Evolutionary conservation across 2,113 vertebrate genomes (phyloP).

Genomic region (Sander lucioperca): DNA sequence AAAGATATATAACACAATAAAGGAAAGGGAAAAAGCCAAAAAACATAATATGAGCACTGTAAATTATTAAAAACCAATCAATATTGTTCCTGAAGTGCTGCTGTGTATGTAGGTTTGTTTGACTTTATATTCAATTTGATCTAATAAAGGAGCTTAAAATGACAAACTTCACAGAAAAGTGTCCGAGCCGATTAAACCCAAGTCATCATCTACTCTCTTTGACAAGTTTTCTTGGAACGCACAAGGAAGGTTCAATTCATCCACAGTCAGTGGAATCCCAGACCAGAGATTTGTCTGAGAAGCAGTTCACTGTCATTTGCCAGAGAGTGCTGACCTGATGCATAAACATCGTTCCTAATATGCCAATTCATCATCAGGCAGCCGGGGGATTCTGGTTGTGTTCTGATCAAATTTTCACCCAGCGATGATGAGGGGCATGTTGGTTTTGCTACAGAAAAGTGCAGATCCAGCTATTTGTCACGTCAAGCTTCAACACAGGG

Average conservation of each 20-base stretch:
- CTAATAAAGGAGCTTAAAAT: conserved; percentile 38
- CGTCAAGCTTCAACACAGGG: conserved; percentile 70
- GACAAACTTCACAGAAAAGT: conserved; percentile 28
- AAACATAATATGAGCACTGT: too few species aligned
- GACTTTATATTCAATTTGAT: conserved; percentile 7
- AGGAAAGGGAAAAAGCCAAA: too few species aligned
- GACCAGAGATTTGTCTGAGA: conserved; percentile 76
- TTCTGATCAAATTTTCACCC: conserved; percentile 82
- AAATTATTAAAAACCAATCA: conserved; percentile 5
- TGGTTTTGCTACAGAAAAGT: conserved; percentile 81
- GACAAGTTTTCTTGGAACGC: conserved; percentile 64
- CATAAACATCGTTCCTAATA: conserved; percentile 83
- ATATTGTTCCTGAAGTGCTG: conserved; percentile 1
- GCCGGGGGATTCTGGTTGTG: conserved; percentile 77
- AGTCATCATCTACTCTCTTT: conserved; percentile 37
- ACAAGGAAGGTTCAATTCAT: conserved; percentile 59
- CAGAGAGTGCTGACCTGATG: conserved; percentile 74
- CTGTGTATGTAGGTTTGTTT: conserved; percentile 21
- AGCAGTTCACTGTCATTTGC: conserved; percentile 80
- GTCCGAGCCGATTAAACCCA: conserved; percentile 12
- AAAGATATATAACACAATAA: too few species aligned
- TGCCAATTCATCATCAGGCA: conserved; percentile 80
- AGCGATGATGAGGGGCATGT: conserved; percentile 80
- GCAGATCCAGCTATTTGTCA: conserved; percentile 84
- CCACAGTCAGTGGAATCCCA: conserved; percentile 60